Base-by-base conservation (phyloP, 2,888 invertebrate genomes). In the Polyploca ridens region DNA sequence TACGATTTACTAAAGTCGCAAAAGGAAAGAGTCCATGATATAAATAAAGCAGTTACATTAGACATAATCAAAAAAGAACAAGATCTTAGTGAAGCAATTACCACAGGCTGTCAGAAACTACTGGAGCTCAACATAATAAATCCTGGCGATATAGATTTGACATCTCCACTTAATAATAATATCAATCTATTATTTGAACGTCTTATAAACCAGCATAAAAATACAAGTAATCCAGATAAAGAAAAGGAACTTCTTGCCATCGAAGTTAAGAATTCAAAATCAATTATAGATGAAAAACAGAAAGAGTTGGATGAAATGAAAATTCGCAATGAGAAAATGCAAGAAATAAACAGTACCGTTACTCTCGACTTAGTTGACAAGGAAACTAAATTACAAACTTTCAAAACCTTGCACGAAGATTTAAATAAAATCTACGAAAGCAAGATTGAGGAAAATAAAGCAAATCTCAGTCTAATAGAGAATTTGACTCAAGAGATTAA, bases 21-120 rank as follows among this genome's bases (percentile, higher is more conserved):
- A 73, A 93, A 90, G 66, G 87, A 88, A 57, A 88, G 69, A 71
- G 78, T 90, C 10, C 78, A 86, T 14, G 90, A 93, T 80, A 90
- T 94, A 64, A 88, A 78, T 72, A 86, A 83, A 54, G 88, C 89
- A 27, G 89, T 93, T 0, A 92, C 91, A 7, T 69, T 90, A 63
- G 90, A 93, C 65, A 84, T 93, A 19, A 75, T 91, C 5, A 78
- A 78, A 64, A 90, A 82, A 74, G 91, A 93, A 68, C 67, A 87
- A 68, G 83, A 85, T 58, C 71, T 90, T 33, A 74, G 70, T n/a
- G 78, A 82, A 58, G 76, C 77, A n/a, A 76, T 92, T 13, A 70
- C 60, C 46, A 76, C 82, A 41, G 79, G 83, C 58, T 88, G 79
- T 69, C 72, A 77, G 54, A 85, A 81, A 72, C 79, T 93, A 19